Percentiles rank a stretch among this genome's conserved stretches.
Evolutionary conservation across 92 coral and sea anemone species (phyloP).

Genomic region (Porites cylindrica): DNA sequence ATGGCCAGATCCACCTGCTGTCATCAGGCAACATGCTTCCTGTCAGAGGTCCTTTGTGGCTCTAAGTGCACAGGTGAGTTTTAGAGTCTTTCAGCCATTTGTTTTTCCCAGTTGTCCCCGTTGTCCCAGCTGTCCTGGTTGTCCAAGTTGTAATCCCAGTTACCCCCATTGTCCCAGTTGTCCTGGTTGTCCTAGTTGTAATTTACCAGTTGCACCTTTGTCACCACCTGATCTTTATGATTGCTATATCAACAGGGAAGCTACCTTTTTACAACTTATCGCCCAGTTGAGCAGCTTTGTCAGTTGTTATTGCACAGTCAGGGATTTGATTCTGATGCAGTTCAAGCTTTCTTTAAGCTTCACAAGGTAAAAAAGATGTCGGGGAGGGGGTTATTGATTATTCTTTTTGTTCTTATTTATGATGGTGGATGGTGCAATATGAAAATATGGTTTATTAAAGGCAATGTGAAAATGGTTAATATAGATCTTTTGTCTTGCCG

Average conservation of each 20-base stretch:
- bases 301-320: constrained; percentile 77
- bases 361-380: constrained; percentile 71
- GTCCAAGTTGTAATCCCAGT: no score
- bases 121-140: no score
- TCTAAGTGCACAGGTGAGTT: constrained; percentile 92
- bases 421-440: no score
- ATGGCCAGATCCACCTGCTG: constrained; percentile 98
- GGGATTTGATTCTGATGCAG: constrained; percentile 97
- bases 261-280: constrained; percentile 89
- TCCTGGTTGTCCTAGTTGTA: no score
- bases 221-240: not conserved
- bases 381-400: no score
- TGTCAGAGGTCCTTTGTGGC: constrained; percentile 92
- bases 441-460: no score
- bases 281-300: constrained; percentile 94
- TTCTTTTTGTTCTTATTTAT: no score
- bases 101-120: no score
- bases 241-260: constrained; percentile 74
- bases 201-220: no score
- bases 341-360: constrained; percentile 90
- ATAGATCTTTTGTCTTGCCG: not conserved
- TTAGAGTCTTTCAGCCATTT: not conserved
- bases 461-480: not conserved
- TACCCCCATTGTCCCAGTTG: no score
- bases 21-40: constrained; percentile 92